Evolutionary conservation across 2,797 vertebrate genomes (phyloP), one percentile per base, ranked within the genome.

Genomic region (Craterocephalus amniculus): DNA sequence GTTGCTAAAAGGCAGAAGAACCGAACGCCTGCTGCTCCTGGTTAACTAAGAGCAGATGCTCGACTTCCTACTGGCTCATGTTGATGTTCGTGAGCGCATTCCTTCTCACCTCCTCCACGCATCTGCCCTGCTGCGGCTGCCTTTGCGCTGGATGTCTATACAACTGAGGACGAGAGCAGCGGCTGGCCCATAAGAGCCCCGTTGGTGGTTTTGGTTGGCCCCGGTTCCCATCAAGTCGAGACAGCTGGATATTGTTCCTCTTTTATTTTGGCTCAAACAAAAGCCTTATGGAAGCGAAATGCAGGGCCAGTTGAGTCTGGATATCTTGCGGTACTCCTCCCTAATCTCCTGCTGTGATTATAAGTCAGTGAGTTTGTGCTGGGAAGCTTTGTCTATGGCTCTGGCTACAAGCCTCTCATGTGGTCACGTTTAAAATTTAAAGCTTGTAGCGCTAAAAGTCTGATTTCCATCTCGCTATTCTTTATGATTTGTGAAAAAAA

Each of bases 71-170:
- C 81, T 45, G 87, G 77, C 81, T 74, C 43, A 67, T 88, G 83
- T 90, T 91, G 90, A 78, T 88, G 82, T 92, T 90, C 83, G 75
- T 38, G 67, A 80, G 83, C 87, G 77, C 90, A 92, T 92, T 92
- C 90, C 87, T 89, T 49, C 72, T 67, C 80, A 84, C 87, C 84
- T 85, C 86, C 83, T 91, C 83, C 87, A 81, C 79, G 78, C 75
- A 85, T 84, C 80, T 80, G 81, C 81, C 88, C 91, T 83, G 83
- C 86, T 88, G 85, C 35, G 83, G 67, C 71, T 1, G 72, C 67
- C 51, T 79, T 76, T 35, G 16, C 1, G 72, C 76, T 80, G 55
- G 66, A 35, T 84, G 82, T 87, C 85, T 74, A 35, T 73, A 73
- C 87, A 91, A 87, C 90, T 90, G 89, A 67, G 68, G 48, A 58